Evolutionary conservation across 2,113 vertebrate genomes (phyloP).

Genomic region (Brienomyrus longianalis): DNA sequence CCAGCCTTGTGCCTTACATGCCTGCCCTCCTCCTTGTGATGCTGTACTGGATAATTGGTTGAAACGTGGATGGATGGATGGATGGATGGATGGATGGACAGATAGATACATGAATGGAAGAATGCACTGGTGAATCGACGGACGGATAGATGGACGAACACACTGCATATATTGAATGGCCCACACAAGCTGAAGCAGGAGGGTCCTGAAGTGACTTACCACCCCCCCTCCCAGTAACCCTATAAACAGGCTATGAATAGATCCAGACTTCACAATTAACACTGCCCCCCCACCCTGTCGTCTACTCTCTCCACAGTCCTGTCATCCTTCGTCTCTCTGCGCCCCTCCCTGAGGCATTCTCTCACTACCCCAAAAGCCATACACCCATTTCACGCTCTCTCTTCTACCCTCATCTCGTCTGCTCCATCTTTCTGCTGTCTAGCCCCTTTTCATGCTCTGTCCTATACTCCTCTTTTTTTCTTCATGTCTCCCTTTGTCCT

Average conservation of each 20-base stretch:
- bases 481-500: background rate
- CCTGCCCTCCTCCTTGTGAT: background rate
- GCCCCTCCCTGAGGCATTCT: background rate
- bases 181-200: background rate
- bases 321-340: background rate
- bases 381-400: background rate
- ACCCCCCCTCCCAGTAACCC: slow-evolving; percentile 48
- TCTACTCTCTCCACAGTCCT: background rate
- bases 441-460: background rate
- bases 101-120: background rate
- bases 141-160: background rate
- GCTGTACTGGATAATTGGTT: background rate
- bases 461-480: background rate
- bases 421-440: background rate
- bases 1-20: background rate
- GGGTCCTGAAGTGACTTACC: slow-evolving; percentile 16
- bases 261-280: slow-evolving; percentile 46
- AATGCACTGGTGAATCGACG: background rate
- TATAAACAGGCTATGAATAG: slow-evolving; percentile 53
- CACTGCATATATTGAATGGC: background rate
- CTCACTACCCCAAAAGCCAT: background rate
- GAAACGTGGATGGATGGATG: background rate
- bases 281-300: slow-evolving; percentile 43
- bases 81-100: background rate
- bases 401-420: background rate